Evolutionary conservation across 2,113 vertebrate species (phyloP), one percentile per base, ranked within the genome.

Genomic region (Trochalopteron elliotii): DNA sequence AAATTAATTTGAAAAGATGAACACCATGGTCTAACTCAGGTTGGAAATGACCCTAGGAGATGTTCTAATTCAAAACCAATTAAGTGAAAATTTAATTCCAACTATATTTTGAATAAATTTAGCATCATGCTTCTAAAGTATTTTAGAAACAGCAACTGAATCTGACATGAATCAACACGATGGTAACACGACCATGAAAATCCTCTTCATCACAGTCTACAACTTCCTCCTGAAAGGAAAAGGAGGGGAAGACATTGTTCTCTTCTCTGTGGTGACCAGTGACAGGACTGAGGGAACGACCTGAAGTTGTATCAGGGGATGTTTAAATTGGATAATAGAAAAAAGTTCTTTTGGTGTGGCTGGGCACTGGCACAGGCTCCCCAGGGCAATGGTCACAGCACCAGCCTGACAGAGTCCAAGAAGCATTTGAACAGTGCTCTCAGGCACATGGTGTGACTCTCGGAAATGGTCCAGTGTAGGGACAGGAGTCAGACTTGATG

Each of bases 321-420:
- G 11, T 67, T 77, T 59, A 1, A 31, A 11, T 2, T 44, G 31
- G 31, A 0, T 27, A 6, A 37, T 1, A 31, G 44, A 1, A 18
- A 44, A 59, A 44, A 9, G 4, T 27, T 59, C 0, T 44, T 22
- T 11, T n/a, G n/a, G n/a, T n/a, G n/a, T n/a, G n/a, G n/a, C 0
- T 59, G 44, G 52, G 21, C 37, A 2, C 37, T 35, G 37, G 52
- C 25, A 52, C 21, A 68, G 22, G 31, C 21, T 59, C 27, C 44
- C 21, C 71, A 52, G 17, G 25, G 7, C 2, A 33, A 21, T 14
- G 52, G 21, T 52, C 53, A 52, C 27, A 59, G 37, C 25, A 35
- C 11, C 42, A 31, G 25, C 25, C 44, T 44, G 37, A 12, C 4
- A 37, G 37, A 77, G 21, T 1, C 17, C 31, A 52, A 37, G 37